These are phyloP conservation scores for Tachina grossa DNA, from an alignment of 2,888 invertebrate species.

Conservation along the genomic window DNA sequence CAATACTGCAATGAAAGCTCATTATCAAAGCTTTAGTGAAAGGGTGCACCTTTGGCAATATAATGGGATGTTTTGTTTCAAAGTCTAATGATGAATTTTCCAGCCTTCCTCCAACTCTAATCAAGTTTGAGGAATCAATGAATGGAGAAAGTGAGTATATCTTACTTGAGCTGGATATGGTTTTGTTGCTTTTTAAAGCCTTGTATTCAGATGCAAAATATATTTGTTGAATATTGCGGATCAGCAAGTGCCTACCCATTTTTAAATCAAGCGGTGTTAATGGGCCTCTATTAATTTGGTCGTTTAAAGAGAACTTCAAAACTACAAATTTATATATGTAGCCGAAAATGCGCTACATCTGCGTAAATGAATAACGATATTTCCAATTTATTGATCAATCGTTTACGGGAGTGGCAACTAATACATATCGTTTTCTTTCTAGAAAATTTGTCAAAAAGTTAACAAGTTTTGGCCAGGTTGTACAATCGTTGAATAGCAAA, in stretches of 20 bases:
- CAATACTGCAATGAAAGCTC: constrained; percentile 67
- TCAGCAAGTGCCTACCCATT: constrained; percentile 13
- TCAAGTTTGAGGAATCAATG: constrained; percentile 5
- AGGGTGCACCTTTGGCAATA: constrained; percentile 20
- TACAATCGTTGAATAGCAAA: constrained; percentile 1
- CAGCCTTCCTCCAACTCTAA: background rate
- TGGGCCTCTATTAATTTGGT: background rate
- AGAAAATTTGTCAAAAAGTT: constrained; percentile 18
- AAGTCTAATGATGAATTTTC: background rate
- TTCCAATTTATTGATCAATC: constrained; percentile 19
- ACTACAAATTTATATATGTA: constrained; percentile 18
- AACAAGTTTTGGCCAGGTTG: constrained; percentile 16
- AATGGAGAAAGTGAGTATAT: background rate
- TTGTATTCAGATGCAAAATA: constrained; percentile 19
- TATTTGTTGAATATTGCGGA: constrained; percentile 33
- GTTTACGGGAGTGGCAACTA: background rate
- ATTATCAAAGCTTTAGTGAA: constrained; percentile 7
- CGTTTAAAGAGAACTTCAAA: constrained; percentile 3
- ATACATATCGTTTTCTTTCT: constrained; percentile 7
- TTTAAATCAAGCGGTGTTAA: constrained; percentile 1
- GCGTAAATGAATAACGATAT: background rate
- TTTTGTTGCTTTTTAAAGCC: constrained; percentile 1
- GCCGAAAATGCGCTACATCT: constrained; percentile 37
- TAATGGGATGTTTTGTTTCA: constrained; percentile 3
- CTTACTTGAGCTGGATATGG: constrained; percentile 15